Conservation (phyloP, 2,797 vertebrate genomes). For the Poliocrania exsul region DNA sequence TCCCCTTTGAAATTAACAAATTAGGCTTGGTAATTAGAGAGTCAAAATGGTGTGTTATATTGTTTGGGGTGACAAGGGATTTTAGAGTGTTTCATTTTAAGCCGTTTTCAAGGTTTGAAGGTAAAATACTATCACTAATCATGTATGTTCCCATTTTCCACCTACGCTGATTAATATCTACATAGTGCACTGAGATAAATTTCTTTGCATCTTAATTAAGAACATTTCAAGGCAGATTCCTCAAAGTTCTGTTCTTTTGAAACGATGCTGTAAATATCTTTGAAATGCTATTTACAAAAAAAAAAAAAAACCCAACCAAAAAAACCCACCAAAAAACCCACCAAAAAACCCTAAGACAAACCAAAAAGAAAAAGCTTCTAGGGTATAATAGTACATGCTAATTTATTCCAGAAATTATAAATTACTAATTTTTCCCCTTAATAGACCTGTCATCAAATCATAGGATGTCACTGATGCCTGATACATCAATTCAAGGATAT, state of each 20-base stretch:
- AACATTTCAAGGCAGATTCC: constrained; percentile 49
- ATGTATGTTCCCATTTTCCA: constrained; percentile 50
- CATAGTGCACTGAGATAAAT: constrained; percentile 3
- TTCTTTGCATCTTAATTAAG: constrained; percentile 58
- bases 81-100: constrained; percentile 51
- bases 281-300: constrained; percentile 30
- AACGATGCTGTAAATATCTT: constrained; percentile 34
- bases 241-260: constrained; percentile 43
- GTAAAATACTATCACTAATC: constrained; percentile 59
- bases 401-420: constrained; percentile 44
- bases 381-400: not conserved
- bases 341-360: not conserved
- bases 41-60: constrained; percentile 57
- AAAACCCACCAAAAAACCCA: no score
- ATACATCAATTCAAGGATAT: not conserved
- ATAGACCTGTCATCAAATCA: constrained; percentile 20
- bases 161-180: constrained; percentile 52
- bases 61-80: constrained; percentile 58
- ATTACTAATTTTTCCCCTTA: constrained; percentile 28
- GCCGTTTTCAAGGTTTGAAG: constrained; percentile 34
- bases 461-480: not conserved
- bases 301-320: not conserved
- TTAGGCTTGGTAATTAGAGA: constrained; percentile 70
- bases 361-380: not conserved
- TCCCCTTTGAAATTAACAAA: constrained; percentile 71